Base-by-base conservation (phyloP, 2,797 vertebrate species). In the Coilia nasus region DNA sequence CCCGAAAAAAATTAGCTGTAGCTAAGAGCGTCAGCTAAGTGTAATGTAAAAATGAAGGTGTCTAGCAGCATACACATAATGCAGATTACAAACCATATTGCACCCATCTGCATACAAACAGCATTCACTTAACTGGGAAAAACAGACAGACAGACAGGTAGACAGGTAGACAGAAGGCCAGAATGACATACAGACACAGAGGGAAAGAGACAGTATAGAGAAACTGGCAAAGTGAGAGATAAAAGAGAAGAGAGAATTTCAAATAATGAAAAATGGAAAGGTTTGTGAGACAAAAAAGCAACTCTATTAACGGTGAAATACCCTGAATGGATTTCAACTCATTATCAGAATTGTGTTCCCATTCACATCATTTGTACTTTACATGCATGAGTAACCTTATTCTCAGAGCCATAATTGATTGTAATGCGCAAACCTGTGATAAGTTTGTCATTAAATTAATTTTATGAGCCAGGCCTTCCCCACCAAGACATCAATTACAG, bases 371-470 rank as follows among this genome's bases (percentile, higher is more conserved):
- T 75, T 75, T 75, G 71, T 78, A 44, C 71, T 44, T 78, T 44
- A 31, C 35, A 78, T 78, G 71, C 71, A 78, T 78, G 71, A 78
- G 35, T 17, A 44, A 78, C 71, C 19, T 78, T 78, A 19, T 78
- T 21, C 71, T 78, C 31, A 78, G 71, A 78, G 7, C 35, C 31
- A 21, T 78, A 78, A 78, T 78, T 78, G 35, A 44, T 78, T 78
- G 71, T 78, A 78, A 78, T 44, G 17, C 35, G 71, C 41, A 78
- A 78, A 78, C 71, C 71, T 78, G 71, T 41, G 67, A 35, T 71
- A 71, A 17, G 28, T 78, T 78, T 78, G 67, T 75, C 71, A 78
- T 78, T 78, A 78, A 75, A 78, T 78, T 19, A 78, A 19, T 78
- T 44, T 78, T 44, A 44, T 21, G 31, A 78, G 19, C 35, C 71